Evolutionary conservation across 2,797 vertebrate genomes (phyloP), one percentile per base, ranked within the genome.

Genomic region (Carduelis carduelis): DNA sequence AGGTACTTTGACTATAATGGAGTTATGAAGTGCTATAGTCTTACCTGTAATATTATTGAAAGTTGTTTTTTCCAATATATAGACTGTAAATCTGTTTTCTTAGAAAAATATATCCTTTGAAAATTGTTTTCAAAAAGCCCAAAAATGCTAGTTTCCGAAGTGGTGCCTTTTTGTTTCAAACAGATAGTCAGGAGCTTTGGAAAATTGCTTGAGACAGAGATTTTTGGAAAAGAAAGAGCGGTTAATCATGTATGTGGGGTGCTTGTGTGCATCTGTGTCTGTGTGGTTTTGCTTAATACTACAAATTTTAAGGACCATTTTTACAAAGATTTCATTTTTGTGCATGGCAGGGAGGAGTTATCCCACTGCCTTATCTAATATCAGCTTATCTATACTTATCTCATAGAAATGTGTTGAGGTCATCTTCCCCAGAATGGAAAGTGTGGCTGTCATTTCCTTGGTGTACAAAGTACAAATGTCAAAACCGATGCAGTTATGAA

Each of bases 311-410:
- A 92, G 50, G 71, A 80, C 71, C 20, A 8, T 90, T 94, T 83
- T 83, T 55, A 70, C 5, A 1, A 69, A 87, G 28, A 46, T 77
- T 94, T 94, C 39, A 47, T 39, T 93, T 65, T n/a, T 61, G 41
- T 91, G 39, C 34, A 76, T 64, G 77, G 68, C 66, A 76, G 80
- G 95, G 89, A 95, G 83, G 96, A 95, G 84, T 75, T 79, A 90
- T 70, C 72, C 63, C 47, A 35, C 82, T 75, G 75, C 76, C 82
- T 93, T 92, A 91, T 83, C 89, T 96, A 59, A 92, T 74, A 82
- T 19, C 68, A 32, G 87, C 28, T 87, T 94, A 49, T 56, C 43
- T 90, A 78, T 90, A 66, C 65, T 85, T 87, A 56, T 44, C 77
- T 92, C 57, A 39, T 66, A 80, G 32, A 69, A 87, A 68, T 52